Evolutionary conservation across 1,140 invertebrate genomes (phyloP), one percentile per base, ranked within the genome.

Genomic region (Micrasema longulum): DNA sequence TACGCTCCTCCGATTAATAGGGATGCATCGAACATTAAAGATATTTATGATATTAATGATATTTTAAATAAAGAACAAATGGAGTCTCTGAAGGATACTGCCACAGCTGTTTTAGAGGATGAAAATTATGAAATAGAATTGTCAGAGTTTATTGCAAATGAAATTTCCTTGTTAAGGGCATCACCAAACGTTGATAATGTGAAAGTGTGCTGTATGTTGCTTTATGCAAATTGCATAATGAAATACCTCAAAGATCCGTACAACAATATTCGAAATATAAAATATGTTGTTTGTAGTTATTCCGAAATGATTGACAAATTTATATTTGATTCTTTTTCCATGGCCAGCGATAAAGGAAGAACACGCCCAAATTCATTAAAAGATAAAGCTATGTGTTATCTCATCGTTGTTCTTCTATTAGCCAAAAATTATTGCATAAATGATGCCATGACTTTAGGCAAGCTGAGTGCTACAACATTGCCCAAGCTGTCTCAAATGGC

Each of bases 1-100:
- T 76, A 76, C 18, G 53, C 63, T 26, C 83, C 83, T 9, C 36
- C 66, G 1, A 81, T 81, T 47, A 84, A 86, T 47, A 81, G 79
- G 76, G 72, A 84, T 10, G 83, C 83, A 14, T 64, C 5, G 7
- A 53, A 69, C 63, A 65, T 78, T 4, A 65, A 76, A 45, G 79
- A 83, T 68, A 79, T 85, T 50, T 86, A 83, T 57, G 77, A 83
- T 64, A 1, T 81, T 12, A 57, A 82, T 55, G 80, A 85, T 45
- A 82, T 86, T 55, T 69, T 85, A 48, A 81, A 82, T 48, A 74
- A 78, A 45, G 71, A 76, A 38, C 60, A 75, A 69, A 26, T 68
- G 12, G 36, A 71, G 20, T 52, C 60, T 9, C 47, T 75, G 1
- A 69, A 70, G 62, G 14, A 18, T 16, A 64, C n/a, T 14, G 60